Evolutionary conservation across 2,888 invertebrate species (phyloP), one percentile per base, ranked within the genome.

Genomic region (Laspeyria flexula): DNA sequence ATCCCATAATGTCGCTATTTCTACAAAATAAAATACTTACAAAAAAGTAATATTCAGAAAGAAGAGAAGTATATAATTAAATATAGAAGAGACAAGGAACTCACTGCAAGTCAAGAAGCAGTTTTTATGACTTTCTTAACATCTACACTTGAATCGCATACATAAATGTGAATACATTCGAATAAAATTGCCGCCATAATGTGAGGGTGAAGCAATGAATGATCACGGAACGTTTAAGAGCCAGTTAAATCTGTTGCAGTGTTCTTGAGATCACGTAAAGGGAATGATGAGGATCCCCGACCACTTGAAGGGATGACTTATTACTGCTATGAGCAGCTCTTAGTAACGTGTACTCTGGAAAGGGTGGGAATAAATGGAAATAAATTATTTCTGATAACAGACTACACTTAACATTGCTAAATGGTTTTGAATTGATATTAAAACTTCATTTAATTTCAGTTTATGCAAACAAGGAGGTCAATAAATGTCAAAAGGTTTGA

Each of bases 201-300:
- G n/a, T n/a, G n/a, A n/a, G n/a, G n/a, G 7, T 29, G 27, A 49
- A 27, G n/a, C 33, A 37, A 39, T 31, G 0, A 41, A 49, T 42
- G 18, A 43, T 46, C 38, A 23, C 6, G 33, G 35, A 45, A 48
- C 18, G 38, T 44, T 39, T 51, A 50, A 46, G 30, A 50, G 31
- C 41, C 18, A 59, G 46, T 47, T 52, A 44, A 58, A 65, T 62
- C 53, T 53, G 50, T 54, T 62, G 46, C 40, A 49, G 40, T 48
- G 48, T 33, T 40, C 39, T 53, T 11, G 45, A 53, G 55, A 62
- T 51, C 48, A 44, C 48, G 55, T 49, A 44, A 65, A 52, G 43
- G 40, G 40, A 44, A 40, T 35, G 46, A 51, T 38, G 52, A 43
- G 38, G 42, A 41, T 61, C 48, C 33, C 48, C 42, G 34, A 51